These are phyloP conservation scores for Drosophila santomea DNA, from an alignment of 1,140 invertebrate species.

Conservation along the genomic window DNA sequence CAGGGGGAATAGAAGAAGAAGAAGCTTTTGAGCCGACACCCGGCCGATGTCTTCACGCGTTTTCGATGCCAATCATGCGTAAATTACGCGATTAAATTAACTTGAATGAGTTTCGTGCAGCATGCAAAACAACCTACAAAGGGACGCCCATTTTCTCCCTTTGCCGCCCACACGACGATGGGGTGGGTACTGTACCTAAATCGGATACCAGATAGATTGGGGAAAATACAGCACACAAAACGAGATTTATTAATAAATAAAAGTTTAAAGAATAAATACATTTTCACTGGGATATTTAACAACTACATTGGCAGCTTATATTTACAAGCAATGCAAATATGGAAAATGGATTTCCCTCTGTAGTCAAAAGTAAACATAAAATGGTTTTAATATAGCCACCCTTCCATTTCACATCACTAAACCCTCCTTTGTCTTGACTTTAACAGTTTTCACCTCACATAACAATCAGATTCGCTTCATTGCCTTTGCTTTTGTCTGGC, in stretches of 20 bases:
- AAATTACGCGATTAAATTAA: conserved; percentile 82
- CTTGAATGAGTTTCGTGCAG: conserved; percentile 71
- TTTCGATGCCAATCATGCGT: conserved; percentile 80
- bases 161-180: not conserved
- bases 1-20: conserved; percentile 3
- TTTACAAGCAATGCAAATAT: no score
- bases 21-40: conserved; percentile 33
- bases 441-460: conserved; percentile 69
- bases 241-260: not conserved
- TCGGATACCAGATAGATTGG: not conserved
- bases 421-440: conserved; percentile 29
- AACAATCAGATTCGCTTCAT: conserved; percentile 52
- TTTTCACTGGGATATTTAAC: no score
- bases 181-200: not conserved
- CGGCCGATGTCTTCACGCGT: conserved; percentile 55
- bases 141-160: no score
- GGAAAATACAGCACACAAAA: no score
- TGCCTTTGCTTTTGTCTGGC: conserved; percentile 14
- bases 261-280: no score
- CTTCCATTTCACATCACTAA: not conserved
- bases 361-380: not conserved
- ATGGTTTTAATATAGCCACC: not conserved
- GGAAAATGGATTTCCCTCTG: no score
- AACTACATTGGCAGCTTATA: no score
- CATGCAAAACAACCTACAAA: conserved; percentile 57